Evolutionary conservation across 2,113 vertebrate species (phyloP).

Genomic region (Mohoua ochrocephala): DNA sequence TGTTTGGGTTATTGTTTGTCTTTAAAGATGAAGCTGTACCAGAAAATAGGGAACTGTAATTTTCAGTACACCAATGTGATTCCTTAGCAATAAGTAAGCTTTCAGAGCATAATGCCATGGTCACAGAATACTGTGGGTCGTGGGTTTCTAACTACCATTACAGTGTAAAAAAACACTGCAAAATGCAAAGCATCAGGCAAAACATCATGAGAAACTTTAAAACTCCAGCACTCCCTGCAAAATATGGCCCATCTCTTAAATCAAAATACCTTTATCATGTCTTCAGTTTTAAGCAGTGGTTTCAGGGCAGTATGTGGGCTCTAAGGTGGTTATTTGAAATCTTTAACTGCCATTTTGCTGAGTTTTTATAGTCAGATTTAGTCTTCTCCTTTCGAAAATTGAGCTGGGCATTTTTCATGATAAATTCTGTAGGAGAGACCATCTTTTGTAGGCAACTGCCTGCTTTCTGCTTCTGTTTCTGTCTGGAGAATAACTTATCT

Average conservation of each 20-base stretch:
- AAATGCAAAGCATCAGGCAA: background rate
- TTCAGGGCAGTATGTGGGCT: background rate
- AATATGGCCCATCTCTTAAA: background rate
- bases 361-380: background rate
- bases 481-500: constrained; percentile 58
- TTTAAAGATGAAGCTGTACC: background rate
- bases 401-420: background rate
- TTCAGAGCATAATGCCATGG: background rate
- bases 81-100: background rate
- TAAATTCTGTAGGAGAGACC: background rate
- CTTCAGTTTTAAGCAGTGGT: background rate
- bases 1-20: background rate
- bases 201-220: background rate
- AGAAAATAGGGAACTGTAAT: background rate
- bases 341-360: background rate
- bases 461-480: constrained; percentile 40
- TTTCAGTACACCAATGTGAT: background rate
- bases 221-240: background rate
- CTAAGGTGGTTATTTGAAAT: background rate
- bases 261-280: background rate
- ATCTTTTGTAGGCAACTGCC: background rate
- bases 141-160: background rate
- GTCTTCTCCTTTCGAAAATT: background rate
- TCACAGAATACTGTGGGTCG: background rate
- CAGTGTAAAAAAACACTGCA: background rate